Percentiles rank a stretch among this genome's conserved stretches.
Evolutionary conservation across 2,797 vertebrate species (phyloP).

Genomic region (Hylomyscus alleni): DNA sequence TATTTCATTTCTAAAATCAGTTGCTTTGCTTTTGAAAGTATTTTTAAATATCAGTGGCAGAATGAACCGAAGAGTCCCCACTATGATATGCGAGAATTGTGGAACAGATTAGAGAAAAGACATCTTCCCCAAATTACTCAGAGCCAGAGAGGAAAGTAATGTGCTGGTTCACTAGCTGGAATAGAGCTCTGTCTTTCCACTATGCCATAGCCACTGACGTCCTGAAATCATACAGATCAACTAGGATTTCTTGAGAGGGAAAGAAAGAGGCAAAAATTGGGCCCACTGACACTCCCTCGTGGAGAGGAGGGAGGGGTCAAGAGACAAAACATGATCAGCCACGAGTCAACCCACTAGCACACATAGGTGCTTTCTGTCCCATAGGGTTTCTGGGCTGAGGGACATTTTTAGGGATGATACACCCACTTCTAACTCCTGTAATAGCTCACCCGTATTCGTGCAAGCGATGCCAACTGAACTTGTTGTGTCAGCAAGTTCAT

Average conservation of each 20-base stretch:
- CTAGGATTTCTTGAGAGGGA: background rate
- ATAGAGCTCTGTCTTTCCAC: background rate
- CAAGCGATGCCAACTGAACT: background rate
- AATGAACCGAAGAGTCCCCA: background rate
- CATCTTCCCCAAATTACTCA: constrained; percentile 51
- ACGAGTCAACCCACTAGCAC: background rate
- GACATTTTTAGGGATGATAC: background rate
- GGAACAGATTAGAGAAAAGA: constrained; percentile 25
- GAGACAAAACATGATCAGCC: background rate
- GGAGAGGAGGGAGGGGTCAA: background rate
- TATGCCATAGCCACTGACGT: background rate
- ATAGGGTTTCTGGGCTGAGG: background rate
- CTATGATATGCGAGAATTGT: constrained; percentile 26
- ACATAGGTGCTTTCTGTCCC: background rate
- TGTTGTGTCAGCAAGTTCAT: background rate
- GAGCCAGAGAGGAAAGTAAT: background rate
- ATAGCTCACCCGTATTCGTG: background rate
- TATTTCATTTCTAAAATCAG: constrained; percentile 20
- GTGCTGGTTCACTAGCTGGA: background rate
- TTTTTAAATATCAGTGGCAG: constrained; percentile 7
- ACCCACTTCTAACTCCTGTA: background rate
- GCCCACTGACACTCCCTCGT: background rate
- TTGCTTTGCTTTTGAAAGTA: constrained; percentile 48
- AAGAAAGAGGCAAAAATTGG: background rate
- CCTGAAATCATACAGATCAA: background rate